phyloP scores from a whole-genome alignment of 64 coral and sea anemone species.

The Dendrophyllia cribrosa region DNA sequence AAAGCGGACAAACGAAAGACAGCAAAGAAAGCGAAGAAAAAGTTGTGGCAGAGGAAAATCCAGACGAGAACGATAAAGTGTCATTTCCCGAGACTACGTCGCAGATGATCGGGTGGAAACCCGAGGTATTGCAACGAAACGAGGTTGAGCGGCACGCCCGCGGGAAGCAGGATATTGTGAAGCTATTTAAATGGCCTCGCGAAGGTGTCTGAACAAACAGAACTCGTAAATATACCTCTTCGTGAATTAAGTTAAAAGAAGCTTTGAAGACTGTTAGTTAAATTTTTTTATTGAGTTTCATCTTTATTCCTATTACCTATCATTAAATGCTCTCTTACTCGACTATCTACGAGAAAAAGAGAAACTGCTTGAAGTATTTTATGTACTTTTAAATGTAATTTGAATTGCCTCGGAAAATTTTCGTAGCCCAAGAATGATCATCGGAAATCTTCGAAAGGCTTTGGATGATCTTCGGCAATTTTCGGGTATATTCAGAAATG shows the following conservation, averaged over 20 bases:
- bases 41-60: background rate
- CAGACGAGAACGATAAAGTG: background rate
- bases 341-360: no score
- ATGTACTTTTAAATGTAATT: no score
- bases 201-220: constrained; percentile 54
- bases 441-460: no score
- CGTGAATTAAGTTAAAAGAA: background rate
- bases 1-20: background rate
- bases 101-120: constrained; percentile 27
- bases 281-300: background rate
- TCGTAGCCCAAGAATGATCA: no score
- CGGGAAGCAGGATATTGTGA: constrained; percentile 68
- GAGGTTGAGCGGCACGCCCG: constrained; percentile 28
- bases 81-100: constrained; percentile 17
- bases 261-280: background rate
- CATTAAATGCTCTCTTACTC: no score
- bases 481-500: no score
- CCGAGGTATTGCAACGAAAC: constrained; percentile 10
- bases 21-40: constrained; percentile 17
- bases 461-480: no score
- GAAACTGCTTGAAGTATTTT: no score
- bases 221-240: no score
- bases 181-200: constrained; percentile 74
- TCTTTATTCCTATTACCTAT: no score
- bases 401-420: no score